Base-by-base conservation (phyloP, 2,113 vertebrate species). In the Egretta garzetta region DNA sequence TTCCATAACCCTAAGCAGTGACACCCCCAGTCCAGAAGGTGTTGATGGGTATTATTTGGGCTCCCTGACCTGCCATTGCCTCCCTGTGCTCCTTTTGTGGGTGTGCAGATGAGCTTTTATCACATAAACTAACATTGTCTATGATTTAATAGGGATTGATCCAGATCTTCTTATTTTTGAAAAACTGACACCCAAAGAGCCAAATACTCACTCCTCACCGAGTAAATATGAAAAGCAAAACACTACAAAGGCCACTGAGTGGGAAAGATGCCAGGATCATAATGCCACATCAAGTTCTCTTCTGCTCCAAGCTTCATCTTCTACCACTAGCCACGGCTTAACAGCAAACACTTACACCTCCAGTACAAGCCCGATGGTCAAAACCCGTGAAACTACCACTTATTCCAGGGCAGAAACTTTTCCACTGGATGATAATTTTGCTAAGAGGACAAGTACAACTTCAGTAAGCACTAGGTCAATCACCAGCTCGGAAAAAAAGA, bases 151-250 rank as follows among this genome's bases (percentile, higher is more conserved):
- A 99, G 99, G 99, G 70, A 96, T 98, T 83, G 99, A 99, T 98
- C 99, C 99, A 37, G 99, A 99, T 93, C 97, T 99, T 96, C 97
- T 99, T 86, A 97, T 99, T 96, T 99, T 99, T 97, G 98, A 98
- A 86, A 99, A 99, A 74, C 83, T 97, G 93, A 98, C 98, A 88
- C 96, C 96, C 21, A 73, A 92, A 23, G 90, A 97, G 19, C 95
- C 98, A 70, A 98, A 98, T 23, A 96, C 97, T 18, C 98, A 96
- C 3, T 98, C 98, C 75, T 97, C 98, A 24, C 97, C 86, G 2
- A 98, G 97, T 60, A 97, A 97, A 56, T 56, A 97, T 21, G 98
- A 98, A 47, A 97, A 95, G 50, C 95, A 97, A 80, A 99, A 98
- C 35, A 95, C 90, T 80, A 98, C 98, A 26, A 98, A 98, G 73